Base-by-base conservation (phyloP, 2,888 invertebrate species). In the Trachelus tabidus region DNA sequence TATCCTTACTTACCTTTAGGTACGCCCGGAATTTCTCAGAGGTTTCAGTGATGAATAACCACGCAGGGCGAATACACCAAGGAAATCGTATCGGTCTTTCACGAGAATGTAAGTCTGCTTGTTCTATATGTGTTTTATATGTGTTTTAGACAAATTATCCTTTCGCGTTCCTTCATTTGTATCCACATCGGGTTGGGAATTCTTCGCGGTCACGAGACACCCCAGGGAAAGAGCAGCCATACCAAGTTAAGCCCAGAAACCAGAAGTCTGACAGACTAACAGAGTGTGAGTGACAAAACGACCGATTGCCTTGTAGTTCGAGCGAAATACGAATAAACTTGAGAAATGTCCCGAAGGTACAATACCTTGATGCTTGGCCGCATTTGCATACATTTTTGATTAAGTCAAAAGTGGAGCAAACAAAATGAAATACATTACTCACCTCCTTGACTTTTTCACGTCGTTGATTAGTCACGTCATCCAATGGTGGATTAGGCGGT, bases 391-490 rank as follows among this genome's bases (percentile, higher is more conserved):
- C 1, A 56, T 23, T 56, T 56, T 56, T 56, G 56, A 23, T 56
- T 9, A 23, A 9, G 9, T 23, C 15, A 23, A 56, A 56, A 23
- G 23, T 23, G 23, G 56, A 56, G 56, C 23, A 23, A 56, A 56
- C 15, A 56, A 23, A 23, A 23, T 9, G 56, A 15, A 40, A 40
- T 56, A 56, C 2, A 56, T 56, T 23, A 82, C 87, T 86, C 86
- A 90, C 91, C 91, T 92, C 90, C 81, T 92, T 91, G 80, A 92
- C 88, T 87, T 91, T 92, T 81, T 91, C 90, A 73, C 92, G 87
- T 34, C 91, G 88, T 78, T 89, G 88, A 82, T 90, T 85, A 11
- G 90, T 91, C 73, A 90, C 85, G 78, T 91, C 88, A 74, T 90
- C 91, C 77, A 91, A 80, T 12, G 89, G 88, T 31, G 91, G 90